Percentiles rank a stretch among this genome's conserved stretches.
These are phyloP conservation scores for Rhagologus leucostigma DNA, from an alignment of 2,113 vertebrate species.

Conservation along the genomic window DNA sequence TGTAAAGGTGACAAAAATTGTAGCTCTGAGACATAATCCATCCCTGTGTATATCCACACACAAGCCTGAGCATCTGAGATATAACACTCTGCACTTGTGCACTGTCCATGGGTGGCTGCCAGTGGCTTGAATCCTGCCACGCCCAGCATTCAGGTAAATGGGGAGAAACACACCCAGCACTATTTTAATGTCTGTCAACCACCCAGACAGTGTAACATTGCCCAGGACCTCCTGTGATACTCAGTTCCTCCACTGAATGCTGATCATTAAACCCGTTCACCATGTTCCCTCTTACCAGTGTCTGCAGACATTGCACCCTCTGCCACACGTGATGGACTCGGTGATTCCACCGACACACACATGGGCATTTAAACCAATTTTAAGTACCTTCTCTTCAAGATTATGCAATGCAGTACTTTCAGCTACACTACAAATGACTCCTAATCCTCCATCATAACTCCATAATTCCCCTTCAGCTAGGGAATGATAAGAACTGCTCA, in stretches of 20 bases:
- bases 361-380: background rate
- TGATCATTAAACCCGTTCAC: background rate
- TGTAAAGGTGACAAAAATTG: background rate
- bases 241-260: background rate
- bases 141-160: background rate
- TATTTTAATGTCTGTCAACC: background rate
- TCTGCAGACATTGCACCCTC: background rate
- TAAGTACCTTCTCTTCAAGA: background rate
- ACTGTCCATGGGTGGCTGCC: background rate
- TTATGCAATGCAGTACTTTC: background rate
- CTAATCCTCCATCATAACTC: background rate
- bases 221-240: background rate
- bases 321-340: background rate
- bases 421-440: background rate
- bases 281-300: rapidly evolving
- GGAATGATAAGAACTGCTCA: background rate
- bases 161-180: background rate
- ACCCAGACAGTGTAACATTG: background rate
- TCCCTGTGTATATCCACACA: background rate
- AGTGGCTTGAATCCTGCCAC: background rate
- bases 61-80: background rate
- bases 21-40: background rate
- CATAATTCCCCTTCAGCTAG: background rate
- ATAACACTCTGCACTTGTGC: background rate
- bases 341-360: rapidly evolving